Percentiles rank a stretch among this genome's conserved stretches.
phyloP scores from a whole-genome alignment of 2,888 invertebrate genomes.

The Psylliodes chrysocephalus region DNA sequence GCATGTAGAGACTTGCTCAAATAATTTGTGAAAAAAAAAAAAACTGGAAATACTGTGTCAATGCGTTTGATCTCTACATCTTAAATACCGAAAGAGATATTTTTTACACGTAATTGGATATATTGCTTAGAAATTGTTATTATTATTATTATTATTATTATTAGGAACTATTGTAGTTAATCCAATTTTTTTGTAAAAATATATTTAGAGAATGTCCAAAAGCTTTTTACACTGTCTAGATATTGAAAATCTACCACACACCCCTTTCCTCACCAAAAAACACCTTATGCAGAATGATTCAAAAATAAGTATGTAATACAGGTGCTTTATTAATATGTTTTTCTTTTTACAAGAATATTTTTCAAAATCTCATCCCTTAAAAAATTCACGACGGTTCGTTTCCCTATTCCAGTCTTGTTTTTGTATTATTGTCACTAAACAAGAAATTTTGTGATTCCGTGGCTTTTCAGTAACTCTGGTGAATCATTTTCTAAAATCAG shows the following conservation, averaged over 20 bases:
- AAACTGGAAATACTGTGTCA: background rate
- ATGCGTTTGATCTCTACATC: constrained; percentile 2
- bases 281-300: too few species aligned
- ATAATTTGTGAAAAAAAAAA: constrained; percentile 3
- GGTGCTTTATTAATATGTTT: too few species aligned
- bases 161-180: background rate
- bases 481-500: too few species aligned
- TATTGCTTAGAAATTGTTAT: constrained; percentile 5
- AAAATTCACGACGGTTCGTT: too few species aligned
- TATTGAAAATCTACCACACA: background rate
- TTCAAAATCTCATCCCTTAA: too few species aligned
- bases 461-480: too few species aligned
- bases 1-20: constrained; percentile 15
- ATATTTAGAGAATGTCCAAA: background rate
- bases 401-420: too few species aligned
- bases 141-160: too few species aligned
- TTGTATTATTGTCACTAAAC: too few species aligned
- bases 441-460: too few species aligned
- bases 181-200: background rate
- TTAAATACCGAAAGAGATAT: background rate
- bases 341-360: too few species aligned
- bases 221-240: background rate
- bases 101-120: background rate
- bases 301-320: too few species aligned
- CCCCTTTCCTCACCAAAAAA: background rate